A percentile compares a stretch with the other conserved stretches of the same genome.
phyloP scores from a whole-genome alignment of 2,797 vertebrate species.

The Macrochelys suwanniensis region DNA sequence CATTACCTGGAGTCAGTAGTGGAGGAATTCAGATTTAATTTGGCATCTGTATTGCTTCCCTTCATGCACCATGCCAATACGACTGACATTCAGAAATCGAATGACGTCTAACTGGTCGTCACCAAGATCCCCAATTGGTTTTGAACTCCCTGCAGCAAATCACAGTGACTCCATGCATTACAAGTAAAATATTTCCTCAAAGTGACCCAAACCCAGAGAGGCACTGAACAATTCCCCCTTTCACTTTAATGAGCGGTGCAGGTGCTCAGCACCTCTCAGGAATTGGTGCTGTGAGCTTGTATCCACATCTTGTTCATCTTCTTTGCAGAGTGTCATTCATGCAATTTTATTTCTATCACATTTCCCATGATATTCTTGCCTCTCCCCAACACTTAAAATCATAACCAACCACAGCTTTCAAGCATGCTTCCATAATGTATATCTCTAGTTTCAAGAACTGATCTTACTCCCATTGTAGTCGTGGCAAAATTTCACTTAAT shows the following conservation, averaged over 20 bases:
- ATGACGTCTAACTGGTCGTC: not conserved
- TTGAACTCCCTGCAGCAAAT: not conserved
- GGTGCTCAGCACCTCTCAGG: not conserved
- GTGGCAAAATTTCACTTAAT: not conserved
- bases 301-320: not conserved
- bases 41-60: not conserved
- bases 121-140: not conserved
- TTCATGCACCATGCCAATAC: not conserved
- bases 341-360: not conserved
- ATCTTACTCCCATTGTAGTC: not conserved
- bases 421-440: not conserved
- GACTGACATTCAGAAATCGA: not conserved
- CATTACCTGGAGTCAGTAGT: not conserved
- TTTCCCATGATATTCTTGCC: not conserved
- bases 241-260: not conserved
- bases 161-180: not conserved
- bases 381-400: not conserved
- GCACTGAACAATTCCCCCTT: not conserved
- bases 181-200: not conserved
- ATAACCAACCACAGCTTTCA: not conserved
- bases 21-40: not conserved
- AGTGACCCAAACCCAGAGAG: not conserved
- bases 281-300: not conserved
- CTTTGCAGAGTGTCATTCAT: not conserved
- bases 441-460: not conserved